A percentile compares a stretch with the other conserved stretches of the same genome.
Conservation (phyloP, 2,797 vertebrate genomes). For the Scolopax rusticola region DNA sequence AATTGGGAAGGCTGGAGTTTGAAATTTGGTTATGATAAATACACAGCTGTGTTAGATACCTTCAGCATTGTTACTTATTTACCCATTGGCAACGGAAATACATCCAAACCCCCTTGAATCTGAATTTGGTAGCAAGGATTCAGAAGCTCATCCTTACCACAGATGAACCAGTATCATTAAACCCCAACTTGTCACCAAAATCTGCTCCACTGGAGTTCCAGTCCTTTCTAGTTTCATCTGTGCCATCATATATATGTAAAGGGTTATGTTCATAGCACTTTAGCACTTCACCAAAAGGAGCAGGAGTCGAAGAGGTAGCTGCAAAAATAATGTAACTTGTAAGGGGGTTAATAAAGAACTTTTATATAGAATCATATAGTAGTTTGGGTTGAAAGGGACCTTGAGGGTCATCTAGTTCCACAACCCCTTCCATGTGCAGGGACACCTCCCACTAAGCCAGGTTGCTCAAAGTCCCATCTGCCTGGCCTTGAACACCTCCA, state of each 20-base stretch:
- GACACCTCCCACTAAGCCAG: not conserved
- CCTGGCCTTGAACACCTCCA: not conserved
- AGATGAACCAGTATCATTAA: not conserved
- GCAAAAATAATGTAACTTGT: not conserved
- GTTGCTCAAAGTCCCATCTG: not conserved
- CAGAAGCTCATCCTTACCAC: not conserved
- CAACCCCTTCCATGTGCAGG: not conserved
- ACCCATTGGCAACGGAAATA: not conserved
- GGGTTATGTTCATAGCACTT: not conserved
- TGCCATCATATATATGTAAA: not conserved
- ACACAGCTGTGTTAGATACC: not conserved
- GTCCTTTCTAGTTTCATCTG: not conserved
- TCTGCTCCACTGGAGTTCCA: not conserved
- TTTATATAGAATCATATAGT: not conserved
- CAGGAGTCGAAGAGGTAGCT: not conserved
- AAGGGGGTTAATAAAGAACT: not conserved
- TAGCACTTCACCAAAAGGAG: not conserved
- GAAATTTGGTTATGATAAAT: not conserved
- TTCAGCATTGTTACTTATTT: not conserved
- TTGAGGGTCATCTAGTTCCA: not conserved
- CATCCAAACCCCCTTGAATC: not conserved
- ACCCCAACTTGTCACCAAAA: not conserved
- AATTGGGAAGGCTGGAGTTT: not conserved
- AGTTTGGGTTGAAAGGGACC: not conserved
- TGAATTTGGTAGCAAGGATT: not conserved